Evolutionary conservation across 2,888 invertebrate species (phyloP).

Genomic region (Adela reaumurella): DNA sequence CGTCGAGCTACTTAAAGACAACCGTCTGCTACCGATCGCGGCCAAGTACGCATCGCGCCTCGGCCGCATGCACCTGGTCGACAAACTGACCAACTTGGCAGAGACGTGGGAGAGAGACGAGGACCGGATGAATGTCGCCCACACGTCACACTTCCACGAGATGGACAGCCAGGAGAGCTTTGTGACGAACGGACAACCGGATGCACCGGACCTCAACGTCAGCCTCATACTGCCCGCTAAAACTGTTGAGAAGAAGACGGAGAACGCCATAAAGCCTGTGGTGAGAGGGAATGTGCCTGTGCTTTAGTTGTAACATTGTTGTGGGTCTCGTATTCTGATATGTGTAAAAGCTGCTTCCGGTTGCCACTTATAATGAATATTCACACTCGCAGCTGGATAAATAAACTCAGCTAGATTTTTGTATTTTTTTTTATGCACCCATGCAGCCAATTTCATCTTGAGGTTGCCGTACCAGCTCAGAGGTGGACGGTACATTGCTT

Average conservation of each 20-base stretch:
- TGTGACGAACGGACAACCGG: conserved; percentile 29
- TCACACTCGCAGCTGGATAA: too few species aligned
- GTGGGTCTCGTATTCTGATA: too few species aligned
- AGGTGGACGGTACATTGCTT: too few species aligned
- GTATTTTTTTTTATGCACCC: too few species aligned
- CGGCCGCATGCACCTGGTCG: conserved; percentile 73
- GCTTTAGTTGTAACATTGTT: too few species aligned
- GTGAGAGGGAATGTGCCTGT: too few species aligned
- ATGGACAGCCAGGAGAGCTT: conserved; percentile 38
- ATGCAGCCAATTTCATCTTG: too few species aligned
- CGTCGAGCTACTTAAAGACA: conserved; percentile 75
- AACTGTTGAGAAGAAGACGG: conserved; percentile 29
- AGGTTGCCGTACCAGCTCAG: too few species aligned
- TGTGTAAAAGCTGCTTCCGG: too few species aligned
- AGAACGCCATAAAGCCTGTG: conserved; percentile 35
- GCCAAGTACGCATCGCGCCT: conserved; percentile 84
- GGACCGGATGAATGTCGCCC: conserved; percentile 28
- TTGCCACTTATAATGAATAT: too few species aligned
- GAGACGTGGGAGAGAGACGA: conserved; percentile 38
- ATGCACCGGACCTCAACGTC: conserved; percentile 31
- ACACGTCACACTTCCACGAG: conserved; percentile 25
- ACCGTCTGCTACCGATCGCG: conserved; percentile 74
- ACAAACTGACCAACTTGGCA: conserved; percentile 65
- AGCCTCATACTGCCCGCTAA: conserved; percentile 45
- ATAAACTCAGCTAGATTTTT: too few species aligned